Base-by-base conservation (phyloP, 2,888 invertebrate species). In the Heliconius ismenius region DNA sequence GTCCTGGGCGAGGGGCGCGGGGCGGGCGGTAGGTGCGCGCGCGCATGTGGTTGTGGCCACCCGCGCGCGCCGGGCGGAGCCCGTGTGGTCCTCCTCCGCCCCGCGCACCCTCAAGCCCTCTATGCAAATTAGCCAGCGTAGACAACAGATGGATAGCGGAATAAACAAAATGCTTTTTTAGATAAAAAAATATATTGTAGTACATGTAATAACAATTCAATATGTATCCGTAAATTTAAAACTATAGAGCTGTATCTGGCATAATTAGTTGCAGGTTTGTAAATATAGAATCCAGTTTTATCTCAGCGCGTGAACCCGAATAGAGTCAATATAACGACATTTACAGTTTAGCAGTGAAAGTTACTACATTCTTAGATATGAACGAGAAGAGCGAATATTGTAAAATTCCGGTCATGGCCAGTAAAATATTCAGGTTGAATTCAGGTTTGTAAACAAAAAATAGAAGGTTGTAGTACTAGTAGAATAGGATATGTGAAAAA, bases 111-210 rank as follows among this genome's bases (percentile, higher is more conserved):
- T 83, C 80, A 85, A 81, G 88, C 90, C 92, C 92, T 91, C 92
- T 93, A 94, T 94, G 94, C 94, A 94, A 93, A 94, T 94, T 94
- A 93, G 93, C 92, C 91, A 86, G 90, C 90, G 92, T 92, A 93
- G 93, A 93, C 93, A 93, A 93, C 93, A 93, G 93, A 93, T 93
- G 93, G 94, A 94, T 92, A 91, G 92, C 91, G 92, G 92, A 92
- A 93, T 93, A 92, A 93, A 93, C 93, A 93, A 91, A 89, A 88
- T 89, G 91, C 90, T 91, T 90, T 92, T 91, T 91, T 87, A 90
- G 87, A 86, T 83, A 84, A 85, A 83, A 81, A 82, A 49, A 49
- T 6, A 58, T 82, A 83, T 72, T 60, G 28, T 65, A 73, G 69
- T 75, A 69, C 28, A 79, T 18, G 21, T 54, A 58, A 70, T 32